phyloP scores from a whole-genome alignment of 2,797 vertebrate genomes.

The Apogon hyalosoma region DNA sequence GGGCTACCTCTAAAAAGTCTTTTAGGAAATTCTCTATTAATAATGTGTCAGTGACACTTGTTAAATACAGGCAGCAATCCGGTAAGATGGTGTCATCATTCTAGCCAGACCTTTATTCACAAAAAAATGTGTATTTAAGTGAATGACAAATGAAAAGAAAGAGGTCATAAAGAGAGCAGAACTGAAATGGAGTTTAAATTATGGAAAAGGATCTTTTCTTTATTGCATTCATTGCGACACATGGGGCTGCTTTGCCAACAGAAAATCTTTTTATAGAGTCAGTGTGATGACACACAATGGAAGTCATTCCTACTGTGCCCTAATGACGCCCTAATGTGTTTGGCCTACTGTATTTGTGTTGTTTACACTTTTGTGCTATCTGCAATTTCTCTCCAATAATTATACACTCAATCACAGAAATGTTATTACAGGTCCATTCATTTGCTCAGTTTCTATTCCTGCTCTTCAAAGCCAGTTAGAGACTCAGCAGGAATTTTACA shows the following conservation, averaged over 20 bases:
- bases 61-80: too few species aligned
- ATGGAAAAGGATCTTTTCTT: constrained; percentile 7
- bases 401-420: not conserved
- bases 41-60: too few species aligned
- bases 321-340: constrained; percentile 20
- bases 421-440: not conserved
- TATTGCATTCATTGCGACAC: not conserved
- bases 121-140: constrained; percentile 20
- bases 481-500: not conserved
- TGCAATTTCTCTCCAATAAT: constrained; percentile 8
- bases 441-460: not conserved
- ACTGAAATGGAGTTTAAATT: constrained; percentile 33
- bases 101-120: constrained; percentile 4
- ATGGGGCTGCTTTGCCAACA: constrained; percentile 7
- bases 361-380: constrained; percentile 2
- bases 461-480: not conserved
- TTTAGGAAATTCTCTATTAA: not conserved
- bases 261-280: constrained; percentile 16
- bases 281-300: constrained; percentile 23
- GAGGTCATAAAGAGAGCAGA: constrained; percentile 4
- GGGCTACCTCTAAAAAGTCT: not conserved
- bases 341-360: not conserved
- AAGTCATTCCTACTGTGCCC: constrained; percentile 3
- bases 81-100: constrained; percentile 7
- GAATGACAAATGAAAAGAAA: constrained; percentile 16